Percentiles rank a stretch among this genome's conserved stretches.
These are phyloP conservation scores for Balearica regulorum DNA, from an alignment of 2,797 vertebrate species.

Conservation along the genomic window DNA sequence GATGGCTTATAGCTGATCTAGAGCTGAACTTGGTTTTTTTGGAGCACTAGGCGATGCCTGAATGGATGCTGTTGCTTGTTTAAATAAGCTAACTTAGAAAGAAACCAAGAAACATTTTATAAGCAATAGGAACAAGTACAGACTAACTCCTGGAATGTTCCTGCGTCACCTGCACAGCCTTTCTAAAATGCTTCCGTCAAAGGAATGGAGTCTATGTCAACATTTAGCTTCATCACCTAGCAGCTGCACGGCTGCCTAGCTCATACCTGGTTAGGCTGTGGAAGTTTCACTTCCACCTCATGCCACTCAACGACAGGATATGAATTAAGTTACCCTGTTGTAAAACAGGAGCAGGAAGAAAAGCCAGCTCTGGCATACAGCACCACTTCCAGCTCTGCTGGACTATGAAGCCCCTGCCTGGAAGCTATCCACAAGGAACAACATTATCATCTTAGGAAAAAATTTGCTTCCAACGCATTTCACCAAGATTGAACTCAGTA, in stretches of 20 bases:
- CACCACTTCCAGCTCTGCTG: not conserved
- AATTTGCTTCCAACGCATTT: not conserved
- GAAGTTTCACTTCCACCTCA: constrained; percentile 5
- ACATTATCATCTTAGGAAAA: not conserved
- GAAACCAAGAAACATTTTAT: not conserved
- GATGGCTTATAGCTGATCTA: not conserved
- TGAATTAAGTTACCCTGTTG: not conserved
- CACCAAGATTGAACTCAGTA: not conserved
- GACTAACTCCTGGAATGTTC: not conserved
- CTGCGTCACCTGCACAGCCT: not conserved
- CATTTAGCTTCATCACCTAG: not conserved
- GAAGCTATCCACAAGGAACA: not conserved
- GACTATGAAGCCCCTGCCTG: not conserved
- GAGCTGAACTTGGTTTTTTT: not conserved
- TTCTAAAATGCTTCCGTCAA: not conserved
- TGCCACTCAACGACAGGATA: not conserved
- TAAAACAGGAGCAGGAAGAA: not conserved
- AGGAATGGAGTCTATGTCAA: not conserved
- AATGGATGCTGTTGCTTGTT: not conserved
- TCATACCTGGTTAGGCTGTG: not conserved
- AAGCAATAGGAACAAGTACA: not conserved
- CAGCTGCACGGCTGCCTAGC: not conserved
- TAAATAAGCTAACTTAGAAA: not conserved
- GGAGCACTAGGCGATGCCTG: not conserved
- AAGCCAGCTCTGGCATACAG: not conserved